A percentile compares a stretch with the other conserved stretches of the same genome.
Evolutionary conservation across 2,888 invertebrate species (phyloP).

Genomic region (Chydorus sphaericus): DNA sequence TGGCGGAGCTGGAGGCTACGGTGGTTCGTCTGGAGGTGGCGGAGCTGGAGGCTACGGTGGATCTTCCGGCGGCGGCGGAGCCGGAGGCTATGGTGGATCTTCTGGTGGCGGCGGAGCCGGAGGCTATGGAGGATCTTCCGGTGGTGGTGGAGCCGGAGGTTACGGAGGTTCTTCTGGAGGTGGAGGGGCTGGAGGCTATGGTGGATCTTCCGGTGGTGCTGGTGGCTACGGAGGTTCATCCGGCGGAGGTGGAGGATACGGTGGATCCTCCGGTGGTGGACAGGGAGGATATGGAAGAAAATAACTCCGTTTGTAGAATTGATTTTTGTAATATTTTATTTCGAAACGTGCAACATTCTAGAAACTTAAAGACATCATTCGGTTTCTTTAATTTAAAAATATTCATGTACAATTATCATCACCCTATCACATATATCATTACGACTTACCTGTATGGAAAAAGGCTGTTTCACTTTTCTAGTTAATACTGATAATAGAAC

Average conservation of each 20-base stretch:
- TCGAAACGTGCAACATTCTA: no score
- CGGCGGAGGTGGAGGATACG: neutral
- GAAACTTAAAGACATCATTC: no score
- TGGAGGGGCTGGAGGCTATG: neutral
- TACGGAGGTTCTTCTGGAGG: neutral
- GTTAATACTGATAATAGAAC: no score
- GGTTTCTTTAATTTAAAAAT: no score
- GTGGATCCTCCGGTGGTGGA: neutral
- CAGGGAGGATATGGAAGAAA: neutral
- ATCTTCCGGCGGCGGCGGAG: neutral
- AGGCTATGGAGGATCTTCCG: neutral
- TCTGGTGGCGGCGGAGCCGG: neutral
- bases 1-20: neutral
- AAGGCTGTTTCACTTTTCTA: no score
- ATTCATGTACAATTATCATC: no score
- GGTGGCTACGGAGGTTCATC: neutral
- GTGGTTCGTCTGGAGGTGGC: neutral
- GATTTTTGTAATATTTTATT: no score
- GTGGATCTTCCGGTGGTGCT: neutral
- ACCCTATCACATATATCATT: no score
- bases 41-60: no score
- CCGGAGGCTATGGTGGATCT: neutral
- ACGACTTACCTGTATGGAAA: no score
- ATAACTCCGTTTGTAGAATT: no score
- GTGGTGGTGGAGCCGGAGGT: neutral